A percentile compares a stretch with the other conserved stretches of the same genome.
phyloP scores from a whole-genome alignment of 2,797 vertebrate species.

The Arctocebus calabarensis region DNA sequence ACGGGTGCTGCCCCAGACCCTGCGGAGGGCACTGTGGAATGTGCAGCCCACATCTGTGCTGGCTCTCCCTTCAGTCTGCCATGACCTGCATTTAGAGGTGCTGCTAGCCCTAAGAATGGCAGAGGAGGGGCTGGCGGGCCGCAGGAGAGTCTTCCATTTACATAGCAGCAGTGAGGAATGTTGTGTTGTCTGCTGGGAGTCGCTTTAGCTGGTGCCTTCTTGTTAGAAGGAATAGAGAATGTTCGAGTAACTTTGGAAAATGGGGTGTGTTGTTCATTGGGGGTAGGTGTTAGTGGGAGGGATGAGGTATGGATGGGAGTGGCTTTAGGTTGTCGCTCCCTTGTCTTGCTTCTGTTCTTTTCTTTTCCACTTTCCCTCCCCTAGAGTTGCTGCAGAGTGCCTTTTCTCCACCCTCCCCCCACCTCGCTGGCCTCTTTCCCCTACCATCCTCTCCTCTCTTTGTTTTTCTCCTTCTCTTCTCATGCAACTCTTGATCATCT shows the following conservation, averaged over 20 bases:
- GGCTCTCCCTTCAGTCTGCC: not conserved
- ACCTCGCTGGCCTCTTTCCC: too few species aligned
- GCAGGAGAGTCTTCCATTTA: not conserved
- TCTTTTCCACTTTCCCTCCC: not conserved
- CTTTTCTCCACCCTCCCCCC: too few species aligned
- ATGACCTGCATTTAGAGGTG: not conserved
- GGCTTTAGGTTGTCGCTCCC: not conserved
- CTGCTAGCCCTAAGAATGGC: not conserved
- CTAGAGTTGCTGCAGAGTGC: rapidly evolving
- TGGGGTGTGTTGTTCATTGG: not conserved
- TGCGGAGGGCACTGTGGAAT: rapidly evolving
- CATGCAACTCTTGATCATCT: not conserved
- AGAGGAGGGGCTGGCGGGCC: not conserved
- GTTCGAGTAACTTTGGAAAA: not conserved
- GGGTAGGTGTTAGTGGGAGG: not conserved
- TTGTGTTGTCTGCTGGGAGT: not conserved
- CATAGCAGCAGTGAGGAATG: not conserved
- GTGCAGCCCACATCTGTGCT: rapidly evolving
- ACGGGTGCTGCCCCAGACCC: not conserved
- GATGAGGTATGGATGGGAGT: not conserved
- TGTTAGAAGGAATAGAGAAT: not conserved
- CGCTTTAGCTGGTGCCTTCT: not conserved
- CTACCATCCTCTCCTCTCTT: too few species aligned
- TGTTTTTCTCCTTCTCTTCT: not conserved
- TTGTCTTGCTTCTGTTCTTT: too few species aligned